phyloP scores from a whole-genome alignment of 2,888 invertebrate species.

The Tetragonisca angustula region DNA sequence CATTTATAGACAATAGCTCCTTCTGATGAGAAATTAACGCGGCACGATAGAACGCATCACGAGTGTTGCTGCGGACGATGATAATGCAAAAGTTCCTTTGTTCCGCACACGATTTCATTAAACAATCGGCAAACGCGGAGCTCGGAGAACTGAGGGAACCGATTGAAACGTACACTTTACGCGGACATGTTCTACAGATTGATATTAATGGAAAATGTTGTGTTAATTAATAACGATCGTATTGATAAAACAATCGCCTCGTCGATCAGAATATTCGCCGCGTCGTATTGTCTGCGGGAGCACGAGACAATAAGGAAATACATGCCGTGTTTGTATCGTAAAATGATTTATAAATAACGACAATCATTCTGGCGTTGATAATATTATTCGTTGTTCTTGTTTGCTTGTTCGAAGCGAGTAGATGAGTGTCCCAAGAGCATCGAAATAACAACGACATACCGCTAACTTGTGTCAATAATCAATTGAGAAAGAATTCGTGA shows the following conservation, averaged over 20 bases:
- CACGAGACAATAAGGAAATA: not conserved
- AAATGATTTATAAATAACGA: constrained; percentile 27
- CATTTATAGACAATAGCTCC: constrained; percentile 25
- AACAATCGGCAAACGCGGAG: not conserved
- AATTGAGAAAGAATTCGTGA: not conserved
- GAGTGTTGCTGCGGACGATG: not conserved
- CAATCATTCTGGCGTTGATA: constrained; percentile 31
- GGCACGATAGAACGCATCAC: not conserved
- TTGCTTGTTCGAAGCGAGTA: not conserved
- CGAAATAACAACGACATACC: not conserved
- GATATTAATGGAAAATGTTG: constrained; percentile 1
- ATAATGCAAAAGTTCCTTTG: constrained; percentile 29
- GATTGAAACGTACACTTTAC: not conserved
- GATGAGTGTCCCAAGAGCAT: not conserved
- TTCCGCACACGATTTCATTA: constrained; percentile 11
- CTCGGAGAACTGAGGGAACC: not conserved
- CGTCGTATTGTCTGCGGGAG: not conserved
- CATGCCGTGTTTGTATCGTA: not conserved
- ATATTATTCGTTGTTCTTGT: not conserved
- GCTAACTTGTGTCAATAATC: not conserved
- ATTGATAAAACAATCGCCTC: not conserved
- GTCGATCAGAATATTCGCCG: not conserved
- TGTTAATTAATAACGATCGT: constrained; percentile 18
- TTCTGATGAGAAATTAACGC: constrained; percentile 5
- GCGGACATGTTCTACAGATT: not conserved